phyloP scores from a whole-genome alignment of 2,888 invertebrate species.

The Alviniconcha strummeri region DNA sequence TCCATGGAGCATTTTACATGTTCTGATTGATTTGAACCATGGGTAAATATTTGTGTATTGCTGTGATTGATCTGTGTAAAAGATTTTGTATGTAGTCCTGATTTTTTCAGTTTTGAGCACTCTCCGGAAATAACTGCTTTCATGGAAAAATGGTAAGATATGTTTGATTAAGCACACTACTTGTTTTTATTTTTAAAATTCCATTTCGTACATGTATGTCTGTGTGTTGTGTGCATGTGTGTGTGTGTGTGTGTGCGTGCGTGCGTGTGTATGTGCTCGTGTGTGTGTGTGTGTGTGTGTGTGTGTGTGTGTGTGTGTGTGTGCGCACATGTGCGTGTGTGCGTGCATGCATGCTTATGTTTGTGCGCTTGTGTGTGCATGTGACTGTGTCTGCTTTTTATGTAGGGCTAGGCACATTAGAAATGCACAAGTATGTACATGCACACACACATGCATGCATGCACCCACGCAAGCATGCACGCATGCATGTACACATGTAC shows the following conservation, averaged over 20 bases:
- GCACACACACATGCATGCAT: too few species aligned
- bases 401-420: too few species aligned
- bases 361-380: background rate
- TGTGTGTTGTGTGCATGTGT: background rate
- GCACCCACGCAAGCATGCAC: background rate
- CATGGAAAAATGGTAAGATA: constrained; percentile 61
- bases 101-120: constrained; percentile 56
- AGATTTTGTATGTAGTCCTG: background rate
- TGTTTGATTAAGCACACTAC: background rate
- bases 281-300: too few species aligned
- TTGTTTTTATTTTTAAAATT: background rate
- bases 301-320: too few species aligned
- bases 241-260: background rate
- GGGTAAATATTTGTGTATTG: too few species aligned
- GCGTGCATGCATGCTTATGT: background rate
- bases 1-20: too few species aligned
- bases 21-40: too few species aligned
- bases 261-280: too few species aligned
- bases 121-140: constrained; percentile 59
- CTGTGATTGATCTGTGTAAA: too few species aligned
- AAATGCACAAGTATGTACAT: too few species aligned
- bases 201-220: background rate
- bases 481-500: background rate
- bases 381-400: background rate
- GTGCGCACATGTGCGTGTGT: background rate